Evolutionary conservation across 2,888 invertebrate species (phyloP).

Genomic region (Heliconius cydno): DNA sequence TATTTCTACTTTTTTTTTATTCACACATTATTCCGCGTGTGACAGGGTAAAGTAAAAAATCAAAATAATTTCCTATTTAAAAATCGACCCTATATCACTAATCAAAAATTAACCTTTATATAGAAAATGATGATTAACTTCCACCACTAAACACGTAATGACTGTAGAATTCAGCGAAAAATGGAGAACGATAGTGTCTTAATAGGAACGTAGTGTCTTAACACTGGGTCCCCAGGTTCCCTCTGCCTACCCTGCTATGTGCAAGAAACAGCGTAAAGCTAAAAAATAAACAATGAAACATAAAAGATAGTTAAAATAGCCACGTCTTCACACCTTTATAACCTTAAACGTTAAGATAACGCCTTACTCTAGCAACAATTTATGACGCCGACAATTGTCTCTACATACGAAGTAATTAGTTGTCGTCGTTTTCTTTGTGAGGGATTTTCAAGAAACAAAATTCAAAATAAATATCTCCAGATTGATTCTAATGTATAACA

Average conservation of each 20-base stretch:
- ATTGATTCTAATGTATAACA: conserved; percentile 21
- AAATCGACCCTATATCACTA: no score
- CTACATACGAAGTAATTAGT: conserved; percentile 37
- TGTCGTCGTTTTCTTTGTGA: conserved; percentile 2
- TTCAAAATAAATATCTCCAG: background rate
- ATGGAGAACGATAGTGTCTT: background rate
- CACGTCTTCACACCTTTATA: conserved; percentile 38
- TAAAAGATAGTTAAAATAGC: conserved; percentile 30
- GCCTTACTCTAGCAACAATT: conserved; percentile 57
- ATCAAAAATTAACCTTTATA: no score
- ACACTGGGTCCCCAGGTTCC: background rate
- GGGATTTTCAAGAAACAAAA: background rate
- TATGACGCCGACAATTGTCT: conserved; percentile 56
- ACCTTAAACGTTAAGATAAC: conserved; percentile 68
- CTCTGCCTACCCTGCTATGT: background rate
- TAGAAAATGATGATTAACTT: background rate
- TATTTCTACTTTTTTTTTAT: no score
- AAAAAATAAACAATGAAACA: background rate
- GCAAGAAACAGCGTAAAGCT: background rate
- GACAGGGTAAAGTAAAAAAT: no score
- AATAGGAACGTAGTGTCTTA: no score
- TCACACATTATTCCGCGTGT: no score
- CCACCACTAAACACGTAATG: background rate
- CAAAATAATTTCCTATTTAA: no score
- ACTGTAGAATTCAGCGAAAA: background rate